Conservation (phyloP, 2,113 vertebrate genomes). For the Malurus melanocephalus region DNA sequence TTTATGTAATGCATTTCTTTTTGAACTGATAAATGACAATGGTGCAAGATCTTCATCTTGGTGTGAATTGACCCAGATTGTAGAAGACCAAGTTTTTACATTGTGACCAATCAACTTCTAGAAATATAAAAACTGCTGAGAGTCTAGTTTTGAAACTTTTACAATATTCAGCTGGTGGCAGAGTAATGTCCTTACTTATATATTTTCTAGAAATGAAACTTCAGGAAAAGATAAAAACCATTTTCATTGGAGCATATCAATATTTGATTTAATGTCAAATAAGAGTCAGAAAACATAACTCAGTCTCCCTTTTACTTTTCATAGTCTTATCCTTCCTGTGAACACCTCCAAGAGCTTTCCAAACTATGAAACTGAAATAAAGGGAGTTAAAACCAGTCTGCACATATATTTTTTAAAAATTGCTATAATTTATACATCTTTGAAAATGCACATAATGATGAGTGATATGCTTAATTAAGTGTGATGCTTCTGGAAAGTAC, state of each 20-base stretch:
- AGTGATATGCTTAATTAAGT: neutral
- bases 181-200: neutral
- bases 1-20: slow-evolving; percentile 61
- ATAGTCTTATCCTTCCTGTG: neutral
- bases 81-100: neutral
- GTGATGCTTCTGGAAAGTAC: neutral
- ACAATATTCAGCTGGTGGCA: neutral
- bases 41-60: slow-evolving; percentile 27
- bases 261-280: slow-evolving; percentile 16
- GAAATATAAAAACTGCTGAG: neutral
- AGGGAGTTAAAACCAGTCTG: neutral
- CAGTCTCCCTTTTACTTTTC: neutral
- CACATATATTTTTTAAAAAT: neutral
- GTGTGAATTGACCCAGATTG: slow-evolving; percentile 38
- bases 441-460: neutral
- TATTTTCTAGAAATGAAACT: neutral
- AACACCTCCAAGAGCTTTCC: neutral
- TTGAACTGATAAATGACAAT: slow-evolving; percentile 46
- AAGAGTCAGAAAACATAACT: slow-evolving; percentile 14
- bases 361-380: neutral
- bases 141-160: neutral
- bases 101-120: neutral
- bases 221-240: neutral
- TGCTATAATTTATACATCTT: neutral
- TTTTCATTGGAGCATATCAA: neutral